Evolutionary conservation across 1,140 invertebrate species (phyloP), one percentile per base, ranked within the genome.

Genomic region (Drosophila murphyi): DNA sequence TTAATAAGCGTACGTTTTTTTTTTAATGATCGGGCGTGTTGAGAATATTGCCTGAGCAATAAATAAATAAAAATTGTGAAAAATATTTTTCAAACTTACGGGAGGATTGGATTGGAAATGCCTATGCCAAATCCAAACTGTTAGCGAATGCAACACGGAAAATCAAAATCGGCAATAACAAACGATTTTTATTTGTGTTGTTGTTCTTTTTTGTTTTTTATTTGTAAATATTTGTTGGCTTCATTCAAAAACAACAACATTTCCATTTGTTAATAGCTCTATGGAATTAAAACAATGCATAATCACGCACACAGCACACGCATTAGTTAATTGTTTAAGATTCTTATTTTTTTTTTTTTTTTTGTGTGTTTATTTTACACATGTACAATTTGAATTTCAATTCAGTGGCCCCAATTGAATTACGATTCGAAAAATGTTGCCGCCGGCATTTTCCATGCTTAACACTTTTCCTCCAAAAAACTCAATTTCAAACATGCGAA

Each of bases 401-500:
- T 76, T 73, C 62, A 61, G 28, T 47, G 61, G 35, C 31, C 29
- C n/a, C 61, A 78, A 80, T 88, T 77, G 61, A 79, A 88, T 80
- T 82, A 82, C 61, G 47, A 28, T 79, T 60, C 32, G 50, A 76
- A 56, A 80, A 68, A 35, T 69, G 55, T 55, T 72, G 80, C 83
- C 83, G 83, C 69, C 83, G 83, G 83, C 76, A 77, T 77, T 82
- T 80, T 71, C 60, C 72, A 57, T 41, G 65, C 59, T 51, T 28
- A 75, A 52, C 50, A 56, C 35, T 76, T 80, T 82, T 73, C 48
- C 59, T 20, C 1, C 20, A 20, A 2, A 20, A 20, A 70, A 43
- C 43, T 43, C 39, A 70, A 41, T 73, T 76, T 60, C 32, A 43
- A 45, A 61, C 35, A 10, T 54, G 35, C 61, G 60, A 57, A 37